phyloP scores from a whole-genome alignment of 92 coral and sea anemone species.

The Scolanthus callimorphus region DNA sequence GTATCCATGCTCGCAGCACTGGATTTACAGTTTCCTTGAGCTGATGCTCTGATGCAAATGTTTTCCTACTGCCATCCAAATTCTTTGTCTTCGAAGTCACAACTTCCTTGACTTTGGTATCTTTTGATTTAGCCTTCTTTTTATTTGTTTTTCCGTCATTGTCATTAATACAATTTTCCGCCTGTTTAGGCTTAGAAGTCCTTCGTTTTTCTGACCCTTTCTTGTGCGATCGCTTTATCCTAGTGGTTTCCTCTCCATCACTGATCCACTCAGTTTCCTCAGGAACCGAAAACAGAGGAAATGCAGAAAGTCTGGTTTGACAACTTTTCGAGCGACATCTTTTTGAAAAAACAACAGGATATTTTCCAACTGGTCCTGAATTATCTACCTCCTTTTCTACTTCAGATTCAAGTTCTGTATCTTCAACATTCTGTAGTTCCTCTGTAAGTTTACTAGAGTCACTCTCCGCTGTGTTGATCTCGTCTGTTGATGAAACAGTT shows the following conservation, averaged over 20 bases:
- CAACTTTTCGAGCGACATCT: constrained; percentile 58
- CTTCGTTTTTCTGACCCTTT: constrained; percentile 8
- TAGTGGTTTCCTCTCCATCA: constrained; percentile 37
- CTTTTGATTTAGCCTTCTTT: constrained; percentile 4
- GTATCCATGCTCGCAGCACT: constrained; percentile 77
- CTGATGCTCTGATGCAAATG: constrained; percentile 73
- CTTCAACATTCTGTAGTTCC: background rate
- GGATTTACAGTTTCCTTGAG: constrained; percentile 76
- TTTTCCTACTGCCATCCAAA: constrained; percentile 66
- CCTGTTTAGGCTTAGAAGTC: background rate
- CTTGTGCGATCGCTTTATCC: background rate
- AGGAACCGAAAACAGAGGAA: constrained; percentile 70
- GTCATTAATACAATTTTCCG: constrained; percentile 1
- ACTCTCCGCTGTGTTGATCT: constrained; percentile 11
- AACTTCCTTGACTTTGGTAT: background rate
- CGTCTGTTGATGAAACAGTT: background rate
- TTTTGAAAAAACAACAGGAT: constrained; percentile 59
- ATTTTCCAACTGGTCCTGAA: constrained; percentile 56
- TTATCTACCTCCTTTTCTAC: constrained; percentile 9
- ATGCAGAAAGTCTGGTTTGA: constrained; percentile 72
- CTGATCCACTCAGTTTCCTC: constrained; percentile 84
- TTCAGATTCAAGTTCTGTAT: background rate
- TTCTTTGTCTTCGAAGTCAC: constrained; percentile 52
- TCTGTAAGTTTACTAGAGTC: constrained; percentile 6
- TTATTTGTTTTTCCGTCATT: constrained; percentile 8